Conservation (phyloP, 2,888 invertebrate species). For the Halictus ligatus region DNA sequence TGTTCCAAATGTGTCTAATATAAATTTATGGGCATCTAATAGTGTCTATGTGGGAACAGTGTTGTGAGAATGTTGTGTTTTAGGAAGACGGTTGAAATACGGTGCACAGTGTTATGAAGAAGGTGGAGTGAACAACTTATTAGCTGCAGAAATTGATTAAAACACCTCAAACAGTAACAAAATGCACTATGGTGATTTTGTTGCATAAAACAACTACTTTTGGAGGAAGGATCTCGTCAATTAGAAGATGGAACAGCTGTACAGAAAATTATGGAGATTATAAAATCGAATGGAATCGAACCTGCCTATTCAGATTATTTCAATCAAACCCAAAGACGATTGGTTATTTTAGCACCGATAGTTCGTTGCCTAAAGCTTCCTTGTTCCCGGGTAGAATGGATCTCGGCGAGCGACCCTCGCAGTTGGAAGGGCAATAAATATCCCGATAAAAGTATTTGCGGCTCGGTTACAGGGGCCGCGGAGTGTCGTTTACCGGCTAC, state of each 20-base stretch:
- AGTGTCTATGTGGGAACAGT: background rate
- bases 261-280: background rate
- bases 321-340: slow-evolving; percentile 16
- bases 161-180: no score
- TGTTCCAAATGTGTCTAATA: no score
- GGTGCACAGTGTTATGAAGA: no score
- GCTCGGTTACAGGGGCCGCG: slow-evolving; percentile 61
- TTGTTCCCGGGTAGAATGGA: slow-evolving; percentile 49
- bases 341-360: slow-evolving; percentile 55
- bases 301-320: background rate
- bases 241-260: background rate
- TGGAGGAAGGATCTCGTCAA: background rate
- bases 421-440: slow-evolving; percentile 74
- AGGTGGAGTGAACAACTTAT: no score
- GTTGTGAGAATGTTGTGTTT: no score
- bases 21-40: no score
- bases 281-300: background rate
- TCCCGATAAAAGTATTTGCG: slow-evolving; percentile 76
- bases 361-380: slow-evolving; percentile 42
- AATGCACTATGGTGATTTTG: no score
- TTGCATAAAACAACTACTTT: no score
- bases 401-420: slow-evolving; percentile 54
- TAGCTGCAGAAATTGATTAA: no score
- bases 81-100: no score
- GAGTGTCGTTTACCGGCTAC: slow-evolving; percentile 80